These are phyloP conservation scores for Manduca sexta DNA, from an alignment of 1,140 invertebrate genomes.

Conservation along the genomic window DNA sequence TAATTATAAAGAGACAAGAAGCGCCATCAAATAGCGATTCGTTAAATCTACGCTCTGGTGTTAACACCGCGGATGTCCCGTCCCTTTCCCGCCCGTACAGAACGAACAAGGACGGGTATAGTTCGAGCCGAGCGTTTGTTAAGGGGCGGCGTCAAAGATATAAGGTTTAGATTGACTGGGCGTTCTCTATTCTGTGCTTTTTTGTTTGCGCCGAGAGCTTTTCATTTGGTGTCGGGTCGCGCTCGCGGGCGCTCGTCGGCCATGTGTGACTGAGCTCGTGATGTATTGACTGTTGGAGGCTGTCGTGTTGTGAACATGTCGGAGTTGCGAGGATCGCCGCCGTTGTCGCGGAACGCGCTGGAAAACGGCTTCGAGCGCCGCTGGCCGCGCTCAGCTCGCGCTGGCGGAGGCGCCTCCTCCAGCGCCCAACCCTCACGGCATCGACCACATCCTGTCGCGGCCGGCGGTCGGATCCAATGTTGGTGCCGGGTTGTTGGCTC, in stretches of 20 bases:
- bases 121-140: constrained; percentile 17
- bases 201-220: constrained; percentile 52
- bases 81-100: constrained; percentile 26
- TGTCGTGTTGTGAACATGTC: constrained; percentile 46
- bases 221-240: constrained; percentile 64
- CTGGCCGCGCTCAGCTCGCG: constrained; percentile 93
- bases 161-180: constrained; percentile 72
- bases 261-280: constrained; percentile 10
- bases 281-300: constrained; percentile 25
- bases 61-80: constrained; percentile 47
- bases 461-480: constrained; percentile 77
- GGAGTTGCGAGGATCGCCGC: constrained; percentile 57
- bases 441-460: constrained; percentile 94
- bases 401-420: constrained; percentile 87
- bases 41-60: constrained; percentile 68
- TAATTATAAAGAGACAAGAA: constrained; percentile 73
- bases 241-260: constrained; percentile 32
- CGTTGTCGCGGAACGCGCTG: constrained; percentile 39
- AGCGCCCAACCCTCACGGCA: constrained; percentile 91
- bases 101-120: constrained; percentile 33
- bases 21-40: constrained; percentile 70
- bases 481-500: constrained; percentile 67
- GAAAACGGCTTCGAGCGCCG: constrained; percentile 74
- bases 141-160: constrained; percentile 55
- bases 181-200: constrained; percentile 68